Conservation (phyloP, 2,888 invertebrate species). For the Rotaria macrura region DNA sequence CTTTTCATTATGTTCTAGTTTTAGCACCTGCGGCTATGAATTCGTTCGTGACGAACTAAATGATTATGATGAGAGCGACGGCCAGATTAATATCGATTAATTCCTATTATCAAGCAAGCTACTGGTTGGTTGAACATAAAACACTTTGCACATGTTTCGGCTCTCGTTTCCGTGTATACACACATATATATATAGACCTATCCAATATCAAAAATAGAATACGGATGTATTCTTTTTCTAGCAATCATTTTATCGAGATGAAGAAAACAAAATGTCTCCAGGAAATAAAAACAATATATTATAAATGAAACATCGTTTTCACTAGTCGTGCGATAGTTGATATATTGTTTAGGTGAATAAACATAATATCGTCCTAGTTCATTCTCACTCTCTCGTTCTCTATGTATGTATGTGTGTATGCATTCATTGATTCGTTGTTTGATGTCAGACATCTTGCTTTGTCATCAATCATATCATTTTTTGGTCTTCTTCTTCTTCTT, state of each 20-base stretch:
- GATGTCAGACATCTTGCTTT: background rate
- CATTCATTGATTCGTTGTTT: background rate
- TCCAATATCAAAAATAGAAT: background rate
- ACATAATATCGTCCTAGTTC: background rate
- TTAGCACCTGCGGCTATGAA: background rate
- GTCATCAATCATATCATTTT: background rate
- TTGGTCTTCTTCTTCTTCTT: background rate
- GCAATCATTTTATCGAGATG: background rate
- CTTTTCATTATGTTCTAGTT: background rate
- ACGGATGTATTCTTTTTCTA: background rate
- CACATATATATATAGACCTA: background rate
- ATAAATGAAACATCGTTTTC: background rate
- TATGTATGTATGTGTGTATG: background rate
- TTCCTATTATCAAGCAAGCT: background rate
- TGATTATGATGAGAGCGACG: background rate
- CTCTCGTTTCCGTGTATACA: background rate
- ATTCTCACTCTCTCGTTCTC: background rate
- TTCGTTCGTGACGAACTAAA: background rate
- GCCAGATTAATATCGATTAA: constrained; percentile 1
- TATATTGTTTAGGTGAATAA: constrained; percentile 6
- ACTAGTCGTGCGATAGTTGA: background rate
- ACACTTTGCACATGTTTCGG: constrained; percentile 12
- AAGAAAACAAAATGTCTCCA: background rate
- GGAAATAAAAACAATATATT: background rate
- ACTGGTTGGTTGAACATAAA: background rate